Percentiles rank a stretch among this genome's conserved stretches.
These are phyloP conservation scores for Callimorpha dominula DNA, from an alignment of 2,888 invertebrate genomes.

Conservation along the genomic window DNA sequence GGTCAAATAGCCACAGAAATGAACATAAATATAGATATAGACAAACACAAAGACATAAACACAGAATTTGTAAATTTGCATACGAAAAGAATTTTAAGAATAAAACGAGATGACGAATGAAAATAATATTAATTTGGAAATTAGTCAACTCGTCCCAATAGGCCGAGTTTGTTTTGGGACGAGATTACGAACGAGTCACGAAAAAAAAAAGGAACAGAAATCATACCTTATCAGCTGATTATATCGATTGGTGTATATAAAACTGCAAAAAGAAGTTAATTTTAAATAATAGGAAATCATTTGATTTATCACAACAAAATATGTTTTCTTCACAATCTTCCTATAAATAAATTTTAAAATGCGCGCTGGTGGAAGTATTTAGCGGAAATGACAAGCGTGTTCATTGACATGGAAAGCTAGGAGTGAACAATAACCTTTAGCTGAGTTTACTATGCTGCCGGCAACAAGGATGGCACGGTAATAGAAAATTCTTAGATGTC, in stretches of 20 bases:
- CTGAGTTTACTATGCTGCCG: constrained; percentile 46
- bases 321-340: neutral
- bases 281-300: neutral
- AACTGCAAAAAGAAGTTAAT: neutral
- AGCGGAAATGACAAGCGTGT: constrained; percentile 49
- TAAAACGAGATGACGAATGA: no score
- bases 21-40: no score
- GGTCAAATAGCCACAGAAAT: no score
- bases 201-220: neutral
- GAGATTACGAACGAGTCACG: no score
- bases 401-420: constrained; percentile 52
- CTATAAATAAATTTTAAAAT: neutral
- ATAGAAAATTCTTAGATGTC: constrained; percentile 10
- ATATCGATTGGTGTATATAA: neutral
- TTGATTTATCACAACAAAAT: neutral
- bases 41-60: neutral
- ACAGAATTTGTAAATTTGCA: neutral
- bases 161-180: no score
- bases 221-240: neutral
- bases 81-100: neutral
- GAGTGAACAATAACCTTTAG: constrained; percentile 52
- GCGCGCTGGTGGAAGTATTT: constrained; percentile 39
- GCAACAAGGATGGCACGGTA: constrained; percentile 38
- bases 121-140: no score
- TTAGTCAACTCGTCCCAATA: no score